Evolutionary conservation across 2,113 vertebrate genomes (phyloP).

Genomic region (Zingel zingel): DNA sequence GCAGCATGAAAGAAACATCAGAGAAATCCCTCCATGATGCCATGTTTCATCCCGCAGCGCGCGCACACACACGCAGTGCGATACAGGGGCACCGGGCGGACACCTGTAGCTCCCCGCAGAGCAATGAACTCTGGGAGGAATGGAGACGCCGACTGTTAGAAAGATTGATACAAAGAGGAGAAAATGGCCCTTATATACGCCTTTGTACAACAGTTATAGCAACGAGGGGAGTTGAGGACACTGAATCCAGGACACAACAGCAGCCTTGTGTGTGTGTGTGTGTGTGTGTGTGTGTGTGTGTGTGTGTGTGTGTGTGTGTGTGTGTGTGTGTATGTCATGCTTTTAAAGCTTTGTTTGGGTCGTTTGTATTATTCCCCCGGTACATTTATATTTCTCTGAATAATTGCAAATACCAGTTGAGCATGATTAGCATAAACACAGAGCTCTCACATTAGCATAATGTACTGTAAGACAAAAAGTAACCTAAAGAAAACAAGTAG

Average conservation of each 20-base stretch:
- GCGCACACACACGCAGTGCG: background rate
- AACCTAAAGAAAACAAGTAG: background rate
- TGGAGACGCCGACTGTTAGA: background rate
- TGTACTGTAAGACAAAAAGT: background rate
- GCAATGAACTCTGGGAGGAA: constrained; percentile 60
- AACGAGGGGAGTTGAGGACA: constrained; percentile 16
- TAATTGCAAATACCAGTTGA: background rate
- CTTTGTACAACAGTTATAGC: background rate
- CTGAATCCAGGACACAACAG: constrained; percentile 18
- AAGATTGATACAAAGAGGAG: background rate
- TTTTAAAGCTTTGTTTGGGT: background rate
- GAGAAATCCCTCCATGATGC: constrained; percentile 30
- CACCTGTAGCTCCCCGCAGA: constrained; percentile 59
- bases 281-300: background rate
- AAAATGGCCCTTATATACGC: background rate
- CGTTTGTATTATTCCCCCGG: background rate
- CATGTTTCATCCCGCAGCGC: constrained; percentile 56
- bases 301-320: background rate
- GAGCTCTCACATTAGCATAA: background rate
- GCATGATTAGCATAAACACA: background rate
- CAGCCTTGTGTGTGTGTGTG: background rate
- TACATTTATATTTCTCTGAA: background rate
- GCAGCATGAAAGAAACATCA: constrained; percentile 61
- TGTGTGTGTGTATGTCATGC: no score
- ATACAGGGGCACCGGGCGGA: constrained; percentile 11